These are phyloP conservation scores for Capitulum mitella DNA, from an alignment of 2,888 invertebrate genomes.

Conservation along the genomic window DNA sequence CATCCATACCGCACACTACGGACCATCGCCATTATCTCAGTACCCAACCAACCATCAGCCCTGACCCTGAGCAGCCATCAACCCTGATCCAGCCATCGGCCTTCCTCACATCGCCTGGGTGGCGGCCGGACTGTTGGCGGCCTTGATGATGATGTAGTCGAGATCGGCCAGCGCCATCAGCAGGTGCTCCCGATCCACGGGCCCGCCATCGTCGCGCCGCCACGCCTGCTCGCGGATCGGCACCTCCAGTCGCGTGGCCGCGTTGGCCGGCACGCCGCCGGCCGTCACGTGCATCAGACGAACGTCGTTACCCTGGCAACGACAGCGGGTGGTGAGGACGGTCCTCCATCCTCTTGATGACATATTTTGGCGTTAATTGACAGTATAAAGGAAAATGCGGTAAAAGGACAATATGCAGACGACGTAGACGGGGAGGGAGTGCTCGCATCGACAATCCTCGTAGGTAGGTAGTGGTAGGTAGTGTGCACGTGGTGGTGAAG, in stretches of 20 bases:
- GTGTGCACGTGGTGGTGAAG: no score
- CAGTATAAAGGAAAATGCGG: no score
- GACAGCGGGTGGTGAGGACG: not conserved
- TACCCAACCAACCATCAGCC: no score
- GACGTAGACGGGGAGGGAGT: not conserved
- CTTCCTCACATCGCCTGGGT: constrained; percentile 33
- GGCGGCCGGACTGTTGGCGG: constrained; percentile 50
- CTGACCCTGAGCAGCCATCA: no score
- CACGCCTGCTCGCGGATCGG: constrained; percentile 78
- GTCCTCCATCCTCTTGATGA: no score
- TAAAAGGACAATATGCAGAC: not conserved
- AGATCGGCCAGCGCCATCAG: constrained; percentile 76
- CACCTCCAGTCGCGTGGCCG: constrained; percentile 63
- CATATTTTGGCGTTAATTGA: no score
- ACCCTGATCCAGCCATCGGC: not conserved
- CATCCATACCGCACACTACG: no score
- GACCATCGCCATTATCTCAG: no score
- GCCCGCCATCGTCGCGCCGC: constrained; percentile 42
- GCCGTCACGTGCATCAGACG: constrained; percentile 56
- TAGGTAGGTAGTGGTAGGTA: not conserved
- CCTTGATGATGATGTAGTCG: constrained; percentile 72
- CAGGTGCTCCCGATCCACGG: constrained; percentile 67
- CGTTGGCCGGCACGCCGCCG: constrained; percentile 53
- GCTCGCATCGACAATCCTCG: not conserved
- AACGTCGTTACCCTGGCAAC: constrained; percentile 51